These are phyloP conservation scores for Dasypus novemcinctus DNA, from an alignment of 2,113 vertebrate species.

Conservation along the genomic window DNA sequence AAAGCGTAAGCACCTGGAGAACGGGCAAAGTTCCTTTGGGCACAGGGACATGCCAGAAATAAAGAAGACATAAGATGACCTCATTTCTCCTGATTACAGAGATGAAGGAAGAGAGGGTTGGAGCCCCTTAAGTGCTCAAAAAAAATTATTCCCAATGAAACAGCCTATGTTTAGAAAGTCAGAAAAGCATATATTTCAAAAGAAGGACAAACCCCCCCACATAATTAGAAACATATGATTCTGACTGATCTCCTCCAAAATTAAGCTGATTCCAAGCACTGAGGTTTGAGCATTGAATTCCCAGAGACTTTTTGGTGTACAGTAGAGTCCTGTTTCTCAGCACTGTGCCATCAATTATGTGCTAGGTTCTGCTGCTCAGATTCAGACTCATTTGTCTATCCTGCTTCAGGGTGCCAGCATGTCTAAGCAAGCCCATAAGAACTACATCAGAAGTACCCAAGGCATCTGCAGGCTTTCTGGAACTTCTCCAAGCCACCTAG, in stretches of 20 bases:
- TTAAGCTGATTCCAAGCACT: conserved; percentile 42
- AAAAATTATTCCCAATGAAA: conserved; percentile 35
- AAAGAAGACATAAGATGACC: conserved; percentile 39
- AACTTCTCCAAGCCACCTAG: not conserved
- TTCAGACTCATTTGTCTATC: not conserved
- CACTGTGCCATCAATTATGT: not conserved
- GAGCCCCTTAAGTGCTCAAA: not conserved
- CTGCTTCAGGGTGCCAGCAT: conserved; percentile 1
- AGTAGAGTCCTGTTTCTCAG: not conserved
- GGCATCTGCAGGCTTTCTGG: not conserved
- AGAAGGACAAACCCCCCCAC: not conserved
- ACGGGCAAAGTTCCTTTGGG: conserved; percentile 1
- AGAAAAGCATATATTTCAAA: conserved; percentile 53
- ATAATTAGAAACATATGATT: conserved; percentile 49
- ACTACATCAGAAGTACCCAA: not conserved
- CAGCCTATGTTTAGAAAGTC: conserved; percentile 43
- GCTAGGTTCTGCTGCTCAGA: not conserved
- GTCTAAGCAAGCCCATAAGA: not conserved
- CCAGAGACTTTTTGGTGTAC: conserved; percentile 5
- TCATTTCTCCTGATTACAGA: conserved; percentile 47
- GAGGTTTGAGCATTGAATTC: conserved; percentile 43
- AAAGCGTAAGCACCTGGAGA: not conserved
- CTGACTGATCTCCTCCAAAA: conserved; percentile 23
- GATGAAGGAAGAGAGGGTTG: conserved; percentile 12
- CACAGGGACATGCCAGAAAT: conserved; percentile 32